Percentiles rank a stretch among this genome's conserved stretches.
phyloP scores from a whole-genome alignment of 2,888 invertebrate genomes.

The Sesia apiformis region DNA sequence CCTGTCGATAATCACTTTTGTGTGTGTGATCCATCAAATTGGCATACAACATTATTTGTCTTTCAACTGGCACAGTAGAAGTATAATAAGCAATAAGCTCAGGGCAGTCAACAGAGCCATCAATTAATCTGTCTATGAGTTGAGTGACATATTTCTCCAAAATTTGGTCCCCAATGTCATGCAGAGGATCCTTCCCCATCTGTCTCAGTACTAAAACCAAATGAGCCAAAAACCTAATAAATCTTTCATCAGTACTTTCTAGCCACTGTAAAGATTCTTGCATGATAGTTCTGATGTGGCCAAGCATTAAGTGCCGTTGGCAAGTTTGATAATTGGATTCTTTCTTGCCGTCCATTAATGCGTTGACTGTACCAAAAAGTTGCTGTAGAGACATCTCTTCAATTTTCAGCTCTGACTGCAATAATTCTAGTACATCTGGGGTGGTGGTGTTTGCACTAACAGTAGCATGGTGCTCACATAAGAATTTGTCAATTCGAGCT shows the following conservation, averaged over 20 bases:
- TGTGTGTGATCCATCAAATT: slow-evolving; percentile 80
- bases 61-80: slow-evolving; percentile 79
- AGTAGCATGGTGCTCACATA: slow-evolving; percentile 62
- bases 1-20: slow-evolving; percentile 77
- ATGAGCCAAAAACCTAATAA: slow-evolving; percentile 89
- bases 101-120: slow-evolving; percentile 78
- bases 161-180: slow-evolving; percentile 83
- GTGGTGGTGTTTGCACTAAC: slow-evolving; percentile 58
- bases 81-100: slow-evolving; percentile 90
- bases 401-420: slow-evolving; percentile 47
- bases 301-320: slow-evolving; percentile 89
- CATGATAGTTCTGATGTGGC: slow-evolving; percentile 83
- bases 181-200: slow-evolving; percentile 81
- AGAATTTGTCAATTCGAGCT: slow-evolving; percentile 82
- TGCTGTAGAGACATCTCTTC: slow-evolving; percentile 56
- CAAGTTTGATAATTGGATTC: slow-evolving; percentile 82
- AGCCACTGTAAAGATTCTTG: slow-evolving; percentile 81
- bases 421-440: slow-evolving; percentile 49
- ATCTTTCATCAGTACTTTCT: slow-evolving; percentile 66
- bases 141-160: slow-evolving; percentile 82
- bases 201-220: slow-evolving; percentile 87
- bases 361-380: slow-evolving; percentile 58
- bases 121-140: slow-evolving; percentile 74
- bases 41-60: slow-evolving; percentile 76
- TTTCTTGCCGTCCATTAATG: slow-evolving; percentile 71